Conservation (phyloP, 2,888 invertebrate species). For the Drosophila borborema region DNA sequence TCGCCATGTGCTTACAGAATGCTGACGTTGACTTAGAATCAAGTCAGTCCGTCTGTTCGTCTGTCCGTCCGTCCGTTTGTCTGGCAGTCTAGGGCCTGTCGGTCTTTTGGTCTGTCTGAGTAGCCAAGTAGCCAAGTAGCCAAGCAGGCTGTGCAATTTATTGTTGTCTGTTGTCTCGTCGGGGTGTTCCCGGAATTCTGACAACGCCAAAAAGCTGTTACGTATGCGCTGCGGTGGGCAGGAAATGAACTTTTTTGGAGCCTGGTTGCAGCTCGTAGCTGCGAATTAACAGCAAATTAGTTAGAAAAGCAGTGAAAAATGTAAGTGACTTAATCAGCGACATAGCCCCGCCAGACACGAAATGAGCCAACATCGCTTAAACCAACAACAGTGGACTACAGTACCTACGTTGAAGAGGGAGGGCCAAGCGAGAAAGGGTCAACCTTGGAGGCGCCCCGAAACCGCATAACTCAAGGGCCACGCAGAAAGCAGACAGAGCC, state of each 20-base stretch:
- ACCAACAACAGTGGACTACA: slow-evolving; percentile 8
- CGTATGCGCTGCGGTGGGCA: slow-evolving; percentile 29
- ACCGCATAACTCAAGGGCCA: slow-evolving; percentile 70
- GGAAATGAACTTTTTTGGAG: slow-evolving; percentile 38
- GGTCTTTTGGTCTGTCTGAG: slow-evolving; percentile 3
- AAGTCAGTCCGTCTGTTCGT: background rate
- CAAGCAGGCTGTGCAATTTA: slow-evolving; percentile 24
- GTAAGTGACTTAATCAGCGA: slow-evolving; percentile 72
- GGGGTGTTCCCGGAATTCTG: slow-evolving; percentile 75
- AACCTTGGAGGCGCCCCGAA: slow-evolving; percentile 76
- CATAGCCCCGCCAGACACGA: slow-evolving; percentile 5
- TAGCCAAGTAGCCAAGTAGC: background rate
- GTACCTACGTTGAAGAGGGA: background rate
- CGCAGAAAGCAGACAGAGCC: slow-evolving; percentile 12
- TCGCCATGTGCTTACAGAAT: slow-evolving; percentile 1
- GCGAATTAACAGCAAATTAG: slow-evolving; percentile 75
- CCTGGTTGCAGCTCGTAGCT: slow-evolving; percentile 32
- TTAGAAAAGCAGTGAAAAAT: slow-evolving; percentile 66
- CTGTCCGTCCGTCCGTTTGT: background rate
- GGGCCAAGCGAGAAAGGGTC: slow-evolving; percentile 19
- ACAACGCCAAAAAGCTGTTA: slow-evolving; percentile 45
- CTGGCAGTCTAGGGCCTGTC: background rate
- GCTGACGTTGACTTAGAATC: slow-evolving; percentile 41
- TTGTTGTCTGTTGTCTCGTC: slow-evolving; percentile 14
- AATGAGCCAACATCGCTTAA: background rate